Evolutionary conservation across 2,113 vertebrate species (phyloP).

Genomic region (Pseudonaja textilis): DNA sequence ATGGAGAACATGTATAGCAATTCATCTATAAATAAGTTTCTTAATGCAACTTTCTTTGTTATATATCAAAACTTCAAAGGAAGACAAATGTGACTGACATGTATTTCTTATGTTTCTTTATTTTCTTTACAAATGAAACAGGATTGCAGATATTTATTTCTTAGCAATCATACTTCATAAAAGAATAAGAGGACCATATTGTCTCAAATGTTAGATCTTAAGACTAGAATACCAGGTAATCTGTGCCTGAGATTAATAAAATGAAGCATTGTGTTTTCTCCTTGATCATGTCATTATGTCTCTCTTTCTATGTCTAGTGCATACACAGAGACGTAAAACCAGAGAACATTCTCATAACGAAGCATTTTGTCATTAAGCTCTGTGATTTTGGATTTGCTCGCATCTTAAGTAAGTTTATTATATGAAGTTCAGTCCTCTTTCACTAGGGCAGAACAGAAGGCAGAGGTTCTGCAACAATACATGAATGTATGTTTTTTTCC

Average conservation of each 20-base stretch:
- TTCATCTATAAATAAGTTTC: background rate
- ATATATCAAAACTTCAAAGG: background rate
- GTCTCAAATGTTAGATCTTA: background rate
- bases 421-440: too few species aligned
- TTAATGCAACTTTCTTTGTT: background rate
- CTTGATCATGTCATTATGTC: rapidly evolving
- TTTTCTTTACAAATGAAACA: background rate
- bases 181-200: background rate
- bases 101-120: background rate
- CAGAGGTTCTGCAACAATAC: background rate
- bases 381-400: slow-evolving; percentile 97
- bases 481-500: background rate
- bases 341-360: slow-evolving; percentile 95
- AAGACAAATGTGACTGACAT: background rate
- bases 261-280: background rate
- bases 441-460: background rate
- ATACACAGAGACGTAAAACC: slow-evolving; percentile 96
- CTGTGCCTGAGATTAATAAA: background rate
- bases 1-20: background rate
- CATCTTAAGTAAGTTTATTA: slow-evolving; percentile 84
- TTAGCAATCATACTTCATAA: background rate
- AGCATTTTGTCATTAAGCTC: slow-evolving; percentile 92
- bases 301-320: slow-evolving; percentile 73
- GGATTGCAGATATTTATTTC: background rate
- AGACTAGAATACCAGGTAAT: background rate